Evolutionary conservation across 2,797 vertebrate species (phyloP).

Genomic region (Balearica regulorum): DNA sequence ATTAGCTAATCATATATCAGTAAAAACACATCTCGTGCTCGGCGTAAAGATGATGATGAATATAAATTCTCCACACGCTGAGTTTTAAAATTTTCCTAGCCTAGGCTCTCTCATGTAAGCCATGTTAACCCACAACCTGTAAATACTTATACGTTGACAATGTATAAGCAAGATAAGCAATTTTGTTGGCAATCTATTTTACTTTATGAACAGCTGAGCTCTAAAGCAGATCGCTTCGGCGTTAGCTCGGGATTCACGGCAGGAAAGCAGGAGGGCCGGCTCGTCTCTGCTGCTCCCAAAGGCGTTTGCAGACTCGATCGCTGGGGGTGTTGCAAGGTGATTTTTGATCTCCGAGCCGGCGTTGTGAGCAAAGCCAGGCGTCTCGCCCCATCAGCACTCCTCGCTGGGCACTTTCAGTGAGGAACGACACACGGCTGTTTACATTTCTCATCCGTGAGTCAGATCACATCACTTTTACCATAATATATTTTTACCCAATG

Average conservation of each 20-base stretch:
- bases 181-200: conserved; percentile 33
- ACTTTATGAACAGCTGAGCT: neutral
- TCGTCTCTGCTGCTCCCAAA: neutral
- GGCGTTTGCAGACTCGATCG: neutral
- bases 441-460: neutral
- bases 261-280: neutral
- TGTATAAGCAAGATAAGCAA: conserved; percentile 2
- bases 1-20: conserved; percentile 37
- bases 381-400: neutral
- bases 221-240: neutral
- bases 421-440: neutral
- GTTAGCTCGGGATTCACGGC: neutral
- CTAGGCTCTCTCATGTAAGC: conserved; percentile 37
- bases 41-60: conserved; percentile 10
- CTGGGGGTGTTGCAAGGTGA: rapidly evolving
- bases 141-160: neutral
- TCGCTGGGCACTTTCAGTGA: neutral
- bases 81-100: neutral
- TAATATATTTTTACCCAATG: neutral
- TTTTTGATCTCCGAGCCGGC: neutral
- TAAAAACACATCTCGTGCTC: neutral
- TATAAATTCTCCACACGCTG: neutral
- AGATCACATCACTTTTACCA: neutral
- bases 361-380: neutral
- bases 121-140: conserved; percentile 17